Evolutionary conservation across 2,797 vertebrate species (phyloP).

Genomic region (Taenioides sp.): DNA sequence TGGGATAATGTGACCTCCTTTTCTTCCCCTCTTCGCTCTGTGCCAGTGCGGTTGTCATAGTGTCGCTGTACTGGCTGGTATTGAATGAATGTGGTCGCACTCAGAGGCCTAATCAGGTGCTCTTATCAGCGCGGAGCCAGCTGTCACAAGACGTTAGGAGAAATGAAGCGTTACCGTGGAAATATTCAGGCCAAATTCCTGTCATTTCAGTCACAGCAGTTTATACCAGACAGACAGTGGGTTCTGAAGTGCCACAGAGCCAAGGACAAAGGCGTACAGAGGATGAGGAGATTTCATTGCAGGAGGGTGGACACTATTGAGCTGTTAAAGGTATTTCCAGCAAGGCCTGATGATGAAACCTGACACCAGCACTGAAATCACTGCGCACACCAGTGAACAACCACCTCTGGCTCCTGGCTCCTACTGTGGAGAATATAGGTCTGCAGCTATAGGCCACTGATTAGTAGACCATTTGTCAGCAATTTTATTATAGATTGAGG

Average conservation of each 20-base stretch:
- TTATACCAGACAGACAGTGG: slow-evolving; percentile 13
- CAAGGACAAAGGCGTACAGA: slow-evolving; percentile 19
- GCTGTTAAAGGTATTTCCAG: slow-evolving; percentile 52
- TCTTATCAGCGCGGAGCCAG: slow-evolving; percentile 47
- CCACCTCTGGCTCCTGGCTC: slow-evolving; percentile 28
- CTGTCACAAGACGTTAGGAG: slow-evolving; percentile 53
- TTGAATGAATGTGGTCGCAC: slow-evolving; percentile 60
- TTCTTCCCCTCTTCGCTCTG: slow-evolving; percentile 51
- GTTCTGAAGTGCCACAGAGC: slow-evolving; percentile 12
- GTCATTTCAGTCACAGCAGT: slow-evolving; percentile 3
- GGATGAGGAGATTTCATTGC: slow-evolving; percentile 32
- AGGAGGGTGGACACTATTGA: slow-evolving; percentile 42
- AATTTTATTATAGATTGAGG: no score
- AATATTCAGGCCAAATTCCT: slow-evolving; percentile 10
- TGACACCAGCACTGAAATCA: slow-evolving; percentile 45
- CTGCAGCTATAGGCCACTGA: neutral
- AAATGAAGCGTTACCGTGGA: slow-evolving; percentile 11
- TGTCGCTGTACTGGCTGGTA: slow-evolving; percentile 46
- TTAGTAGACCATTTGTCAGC: no score
- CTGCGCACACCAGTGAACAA: slow-evolving; percentile 33
- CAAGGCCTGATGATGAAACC: slow-evolving; percentile 46
- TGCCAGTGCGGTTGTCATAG: slow-evolving; percentile 44
- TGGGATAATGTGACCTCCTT: slow-evolving; percentile 74
- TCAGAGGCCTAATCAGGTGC: slow-evolving; percentile 57
- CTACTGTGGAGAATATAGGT: neutral